phyloP scores from a whole-genome alignment of 2,113 vertebrate genomes.

The Furnarius figulus region DNA sequence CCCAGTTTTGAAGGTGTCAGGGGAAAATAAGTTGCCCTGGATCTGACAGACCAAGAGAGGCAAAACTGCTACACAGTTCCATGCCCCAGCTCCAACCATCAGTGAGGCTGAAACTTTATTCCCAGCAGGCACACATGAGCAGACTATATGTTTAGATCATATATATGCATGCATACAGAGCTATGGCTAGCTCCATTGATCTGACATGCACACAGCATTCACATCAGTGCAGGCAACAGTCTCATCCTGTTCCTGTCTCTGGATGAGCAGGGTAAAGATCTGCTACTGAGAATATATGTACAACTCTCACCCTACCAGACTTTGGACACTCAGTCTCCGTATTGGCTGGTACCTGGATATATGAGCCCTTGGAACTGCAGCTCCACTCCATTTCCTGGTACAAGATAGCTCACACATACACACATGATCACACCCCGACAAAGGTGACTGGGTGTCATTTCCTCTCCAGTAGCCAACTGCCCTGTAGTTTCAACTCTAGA shows the following conservation, averaged over 20 bases:
- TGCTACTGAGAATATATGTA: neutral
- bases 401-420: neutral
- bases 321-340: neutral
- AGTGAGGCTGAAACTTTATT: neutral
- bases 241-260: neutral
- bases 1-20: neutral
- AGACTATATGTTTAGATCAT: neutral
- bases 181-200: neutral
- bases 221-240: neutral
- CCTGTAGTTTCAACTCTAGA: neutral
- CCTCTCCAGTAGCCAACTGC: neutral
- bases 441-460: neutral
- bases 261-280: neutral
- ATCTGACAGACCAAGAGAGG: neutral
- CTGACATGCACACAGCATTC: neutral
- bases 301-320: neutral
- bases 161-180: rapidly evolving
- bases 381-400: neutral
- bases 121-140: neutral
- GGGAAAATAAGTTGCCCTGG: neutral
- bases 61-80: neutral
- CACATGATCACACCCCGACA: neutral
- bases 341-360: neutral
- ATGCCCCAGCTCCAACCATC: neutral
- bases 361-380: neutral